Percentiles rank a stretch among this genome's conserved stretches.
These are phyloP conservation scores for Chamaea fasciata DNA, from an alignment of 2,113 vertebrate species.

Conservation along the genomic window DNA sequence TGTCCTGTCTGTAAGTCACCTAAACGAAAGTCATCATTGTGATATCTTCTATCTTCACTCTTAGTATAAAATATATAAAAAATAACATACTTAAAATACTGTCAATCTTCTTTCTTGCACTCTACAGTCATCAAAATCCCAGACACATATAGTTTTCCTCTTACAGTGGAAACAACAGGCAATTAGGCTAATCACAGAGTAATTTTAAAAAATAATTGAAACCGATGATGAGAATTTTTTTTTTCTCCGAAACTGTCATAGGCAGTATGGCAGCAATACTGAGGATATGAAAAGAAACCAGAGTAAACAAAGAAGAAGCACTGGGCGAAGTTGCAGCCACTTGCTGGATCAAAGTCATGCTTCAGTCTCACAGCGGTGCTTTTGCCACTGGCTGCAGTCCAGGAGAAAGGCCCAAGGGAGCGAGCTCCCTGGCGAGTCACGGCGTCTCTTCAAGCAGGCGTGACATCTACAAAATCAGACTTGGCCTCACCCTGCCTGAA, in stretches of 20 bases:
- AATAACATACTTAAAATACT: background rate
- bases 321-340: background rate
- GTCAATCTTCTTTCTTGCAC: background rate
- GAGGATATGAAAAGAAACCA: background rate
- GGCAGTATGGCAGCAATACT: background rate
- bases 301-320: background rate
- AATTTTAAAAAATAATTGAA: background rate
- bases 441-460: conserved; percentile 63
- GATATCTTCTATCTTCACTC: background rate
- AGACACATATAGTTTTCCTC: background rate
- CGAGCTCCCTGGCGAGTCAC: conserved; percentile 52
- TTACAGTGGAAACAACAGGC: background rate
- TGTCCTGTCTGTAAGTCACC: background rate
- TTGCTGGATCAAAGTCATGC: background rate
- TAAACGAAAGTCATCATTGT: background rate
- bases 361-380: background rate
- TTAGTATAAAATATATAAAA: background rate
- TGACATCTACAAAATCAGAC: conserved; percentile 48
- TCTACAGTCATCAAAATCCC: background rate
- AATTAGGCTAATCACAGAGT: background rate
- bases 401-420: conserved; percentile 15
- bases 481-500: conserved; percentile 64
- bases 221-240: background rate
- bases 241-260: background rate
- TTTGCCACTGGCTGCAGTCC: conserved; percentile 12